Base-by-base conservation (phyloP, 2,888 invertebrate genomes). In the Merodon equestris region DNA sequence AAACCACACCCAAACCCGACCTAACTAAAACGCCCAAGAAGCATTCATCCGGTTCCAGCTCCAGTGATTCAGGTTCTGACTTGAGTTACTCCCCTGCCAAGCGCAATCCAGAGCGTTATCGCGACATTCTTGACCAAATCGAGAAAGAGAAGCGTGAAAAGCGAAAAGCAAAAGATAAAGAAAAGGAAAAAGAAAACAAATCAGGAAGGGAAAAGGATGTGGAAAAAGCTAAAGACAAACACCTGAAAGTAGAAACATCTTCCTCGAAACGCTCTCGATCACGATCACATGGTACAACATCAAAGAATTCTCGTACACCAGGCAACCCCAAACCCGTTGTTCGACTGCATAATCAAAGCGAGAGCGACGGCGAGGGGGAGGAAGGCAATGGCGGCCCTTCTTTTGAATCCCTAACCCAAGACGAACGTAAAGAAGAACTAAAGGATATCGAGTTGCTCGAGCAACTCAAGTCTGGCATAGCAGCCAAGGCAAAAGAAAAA, bases 401-500 rank as follows among this genome's bases (percentile, higher is more conserved):
- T 10, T 70, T 81, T 14, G 81, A 81, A 12, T 40, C 70, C 10
- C 48, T 81, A 13, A 81, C 66, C 14, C 81, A 75, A 66, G 66
- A 81, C 18, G 87, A 87, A 51, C 91, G 93, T 42, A 92, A 86
- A 17, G 85, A 92, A 58, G 90, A 92, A 56, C 91, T 93, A 81
- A 92, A 92, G 83, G 94, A 95, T 84, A 86, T 94, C 81, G 91
- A 91, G 84, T 92, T 93, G 84, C 87, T 95, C 79, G 93, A 94
- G 84, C 89, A 92, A 77, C 86, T 93, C 9, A 92, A 93, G 83
- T 91, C 92, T 83, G 92, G 92, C 81, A 87, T 92, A 86, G 91
- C 94, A 66, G 91, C 93, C 76, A 94, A 95, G 87, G 94, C 95
- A 1, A 93, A 93, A 84, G 94, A 93, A 85, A 89, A 89, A 82